Evolutionary conservation across 2,113 vertebrate genomes (phyloP), one percentile per base, ranked within the genome.

Genomic region (Boleophthalmus pectinirostris): DNA sequence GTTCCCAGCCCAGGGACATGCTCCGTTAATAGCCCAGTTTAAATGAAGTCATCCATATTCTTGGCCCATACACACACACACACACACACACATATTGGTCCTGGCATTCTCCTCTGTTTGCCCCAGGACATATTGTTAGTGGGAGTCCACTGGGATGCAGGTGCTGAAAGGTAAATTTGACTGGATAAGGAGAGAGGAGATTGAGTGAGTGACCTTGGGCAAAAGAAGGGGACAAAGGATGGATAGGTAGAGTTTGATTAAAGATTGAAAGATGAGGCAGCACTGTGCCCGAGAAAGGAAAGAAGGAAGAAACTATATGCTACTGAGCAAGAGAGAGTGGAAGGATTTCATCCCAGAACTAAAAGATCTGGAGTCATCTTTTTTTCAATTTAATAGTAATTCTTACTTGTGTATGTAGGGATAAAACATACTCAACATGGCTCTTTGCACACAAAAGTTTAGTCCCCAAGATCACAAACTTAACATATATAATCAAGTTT

Each of bases 41-140:
- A 87, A 90, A 88, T 90, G 80, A 92, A 91, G 86, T 82, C 81
- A 88, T 90, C 87, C 81, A 90, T 90, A 89, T 88, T 86, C 82
- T 74, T 74, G 74, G 25, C 20, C 77, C 72, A 67, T 66, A 71
- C 70, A 66, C 58, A 35, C 58, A 43, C 63, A 70, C 69, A 66
- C 57, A 43, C 57, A 43, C 66, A 73, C 69, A 80, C 70, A 68
- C 56, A 74, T 10, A 65, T 66, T 74, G 63, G 21, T 15, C 3
- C 43, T 60, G 75, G 72, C 76, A 61, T 21, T 81, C 75, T 74
- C 79, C 76, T 80, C 69, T 73, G 47, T 81, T 72, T 68, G 80
- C 87, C 70, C 72, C 53, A 12, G 80, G 83, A 79, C 74, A 79
- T 81, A 69, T 72, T 77, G 83, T 58, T 81, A 61, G 72, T 54